phyloP scores from a whole-genome alignment of 2,888 invertebrate genomes.

The Euplexia lucipara region DNA sequence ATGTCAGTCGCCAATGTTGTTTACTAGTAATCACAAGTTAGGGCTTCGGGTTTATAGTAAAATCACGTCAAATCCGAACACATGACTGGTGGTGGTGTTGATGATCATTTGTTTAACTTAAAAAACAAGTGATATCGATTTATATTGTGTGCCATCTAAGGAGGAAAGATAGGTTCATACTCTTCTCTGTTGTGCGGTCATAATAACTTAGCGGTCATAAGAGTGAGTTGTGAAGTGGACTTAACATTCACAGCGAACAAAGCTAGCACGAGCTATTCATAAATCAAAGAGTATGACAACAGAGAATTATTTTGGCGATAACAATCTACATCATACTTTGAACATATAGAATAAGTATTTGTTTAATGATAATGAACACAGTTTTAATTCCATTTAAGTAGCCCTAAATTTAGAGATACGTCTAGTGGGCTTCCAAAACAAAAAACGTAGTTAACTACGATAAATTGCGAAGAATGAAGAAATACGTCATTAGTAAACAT shows the following conservation, averaged over 20 bases:
- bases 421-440: slow-evolving; percentile 24
- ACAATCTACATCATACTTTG: slow-evolving; percentile 27
- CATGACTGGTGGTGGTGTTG: too few species aligned
- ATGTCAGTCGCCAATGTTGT: too few species aligned
- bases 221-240: neutral
- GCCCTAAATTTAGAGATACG: slow-evolving; percentile 45
- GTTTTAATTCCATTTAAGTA: slow-evolving; percentile 40
- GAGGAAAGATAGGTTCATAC: too few species aligned
- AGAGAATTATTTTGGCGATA: slow-evolving; percentile 19
- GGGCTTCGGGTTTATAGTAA: too few species aligned
- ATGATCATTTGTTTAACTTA: too few species aligned
- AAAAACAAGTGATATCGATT: too few species aligned
- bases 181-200: too few species aligned
- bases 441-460: slow-evolving; percentile 14
- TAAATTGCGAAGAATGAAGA: slow-evolving; percentile 17
- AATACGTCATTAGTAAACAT: slow-evolving; percentile 15
- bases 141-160: too few species aligned
- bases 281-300: slow-evolving; percentile 39
- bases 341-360: slow-evolving; percentile 53
- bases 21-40: too few species aligned
- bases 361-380: slow-evolving; percentile 34
- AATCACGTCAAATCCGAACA: too few species aligned
- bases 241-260: neutral
- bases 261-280: slow-evolving; percentile 12
- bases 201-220: neutral